Percentiles rank a stretch among this genome's conserved stretches.
Evolutionary conservation across 2,888 invertebrate genomes (phyloP).

Genomic region (Ctenicera cuprea): DNA sequence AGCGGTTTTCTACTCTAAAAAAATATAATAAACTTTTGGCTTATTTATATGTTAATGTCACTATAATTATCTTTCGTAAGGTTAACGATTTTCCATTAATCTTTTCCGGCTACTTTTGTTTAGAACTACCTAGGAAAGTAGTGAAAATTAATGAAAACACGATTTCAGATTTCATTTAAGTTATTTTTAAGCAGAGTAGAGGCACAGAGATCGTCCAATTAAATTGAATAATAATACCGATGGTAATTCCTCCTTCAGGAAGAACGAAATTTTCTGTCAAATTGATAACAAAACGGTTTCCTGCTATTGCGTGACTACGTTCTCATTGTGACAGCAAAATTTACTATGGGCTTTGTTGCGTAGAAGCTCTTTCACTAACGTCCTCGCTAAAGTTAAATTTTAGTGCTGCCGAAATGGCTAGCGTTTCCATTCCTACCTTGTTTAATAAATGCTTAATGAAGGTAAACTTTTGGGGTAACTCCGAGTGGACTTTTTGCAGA

Average conservation of each 20-base stretch:
- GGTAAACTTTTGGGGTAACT: constrained; percentile 14
- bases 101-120: too few species aligned
- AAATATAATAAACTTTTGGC: too few species aligned
- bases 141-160: too few species aligned
- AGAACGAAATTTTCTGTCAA: constrained; percentile 19
- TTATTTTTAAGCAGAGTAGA: neutral
- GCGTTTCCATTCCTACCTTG: constrained; percentile 13
- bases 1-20: too few species aligned
- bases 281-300: constrained; percentile 20
- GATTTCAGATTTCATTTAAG: too few species aligned
- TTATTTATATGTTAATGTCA: too few species aligned
- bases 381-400: constrained; percentile 14
- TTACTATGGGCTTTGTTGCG: constrained; percentile 5
- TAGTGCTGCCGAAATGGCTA: constrained; percentile 1
- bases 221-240: neutral
- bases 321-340: constrained; percentile 19
- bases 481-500: constrained; percentile 6
- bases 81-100: too few species aligned
- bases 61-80: too few species aligned
- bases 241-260: constrained; percentile 10
- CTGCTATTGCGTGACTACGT: constrained; percentile 13
- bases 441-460: constrained; percentile 18
- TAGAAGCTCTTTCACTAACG: constrained; percentile 13
- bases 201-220: neutral
- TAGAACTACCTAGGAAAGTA: too few species aligned